Base-by-base conservation (phyloP, 2,113 vertebrate genomes). In the Erpornis zantholeuca region DNA sequence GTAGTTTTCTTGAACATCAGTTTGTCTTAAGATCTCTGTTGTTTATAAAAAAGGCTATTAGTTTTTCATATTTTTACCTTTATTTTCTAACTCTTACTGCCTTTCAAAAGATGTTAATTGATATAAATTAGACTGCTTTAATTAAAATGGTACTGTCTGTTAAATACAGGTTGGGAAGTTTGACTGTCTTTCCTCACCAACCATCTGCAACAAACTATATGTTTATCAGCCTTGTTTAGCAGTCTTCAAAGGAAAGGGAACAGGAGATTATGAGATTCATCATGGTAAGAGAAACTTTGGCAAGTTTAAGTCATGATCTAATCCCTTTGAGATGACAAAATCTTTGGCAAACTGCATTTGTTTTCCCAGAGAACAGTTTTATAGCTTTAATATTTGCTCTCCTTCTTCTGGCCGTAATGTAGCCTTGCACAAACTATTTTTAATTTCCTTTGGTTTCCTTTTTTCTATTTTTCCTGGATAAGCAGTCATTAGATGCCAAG, bases 171-270 rank as follows among this genome's bases (percentile, higher is more conserved):
- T 99, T 72, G 99, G 99, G 82, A 98, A 97, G 75, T 99, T 99
- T n/a, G 98, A 99, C 95, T 99, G 99, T 76, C 84, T 96, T 28
- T 96, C 97, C 23, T 98, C 99, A 77, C 94, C 97, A 40, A 90
- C 96, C 24, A 53, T 99, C 83, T 99, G 99, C 94, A 98, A 96
- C 77, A 98, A 98, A 33, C 97, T 99, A 0, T 99, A 99, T 95
- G 98, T 99, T 91, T 98, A 98, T n/a, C 98, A 99, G 94, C 98
- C 99, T 24, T 98, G 98, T 75, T 96, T 99, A 61, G 99, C 98
- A 15, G 98, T 99, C 56, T 99, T 99, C 97, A 99, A 99, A 98
- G 99, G 99, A 88, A 98, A 99, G 66, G 99, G 99, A 80, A 98
- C 98, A 83, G 98, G 98, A 61, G 98, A 99, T 97, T 99, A 99